A percentile compares a stretch with the other conserved stretches of the same genome.
phyloP scores from a whole-genome alignment of 2,888 invertebrate genomes.

The Plagodis dolabraria region DNA sequence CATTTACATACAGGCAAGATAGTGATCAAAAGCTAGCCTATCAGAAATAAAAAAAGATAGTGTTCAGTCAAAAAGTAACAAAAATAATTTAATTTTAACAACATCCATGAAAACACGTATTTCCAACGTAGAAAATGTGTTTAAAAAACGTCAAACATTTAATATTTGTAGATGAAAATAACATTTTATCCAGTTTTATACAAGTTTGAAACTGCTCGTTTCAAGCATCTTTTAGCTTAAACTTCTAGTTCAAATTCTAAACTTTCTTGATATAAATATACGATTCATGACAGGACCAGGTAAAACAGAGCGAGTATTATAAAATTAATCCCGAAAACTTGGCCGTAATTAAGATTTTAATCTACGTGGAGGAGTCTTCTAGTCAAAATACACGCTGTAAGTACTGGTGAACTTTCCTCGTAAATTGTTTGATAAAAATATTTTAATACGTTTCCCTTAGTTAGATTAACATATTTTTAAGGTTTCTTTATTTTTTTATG shows the following conservation, averaged over 20 bases:
- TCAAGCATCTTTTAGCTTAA: background rate
- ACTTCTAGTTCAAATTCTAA: constrained; percentile 28
- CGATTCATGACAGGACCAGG: constrained; percentile 50
- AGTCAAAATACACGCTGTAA: constrained; percentile 62
- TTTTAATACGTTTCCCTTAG: constrained; percentile 52
- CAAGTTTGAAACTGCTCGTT: background rate
- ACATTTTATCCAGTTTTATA: too few species aligned
- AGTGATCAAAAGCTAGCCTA: too few species aligned
- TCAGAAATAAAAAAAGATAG: background rate
- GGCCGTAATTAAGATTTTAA: constrained; percentile 78
- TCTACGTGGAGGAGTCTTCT: constrained; percentile 57
- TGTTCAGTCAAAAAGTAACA: too few species aligned
- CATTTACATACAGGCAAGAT: too few species aligned
- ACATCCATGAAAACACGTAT: too few species aligned
- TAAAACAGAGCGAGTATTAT: constrained; percentile 61
- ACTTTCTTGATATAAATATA: constrained; percentile 42
- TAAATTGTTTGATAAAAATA: constrained; percentile 67
- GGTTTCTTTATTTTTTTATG: too few species aligned
- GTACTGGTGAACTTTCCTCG: constrained; percentile 62
- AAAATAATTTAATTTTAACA: too few species aligned
- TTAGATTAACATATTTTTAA: constrained; percentile 32
- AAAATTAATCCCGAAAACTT: constrained; percentile 73
- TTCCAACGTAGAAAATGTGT: too few species aligned
- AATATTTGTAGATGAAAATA: too few species aligned
- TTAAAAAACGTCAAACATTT: too few species aligned